Base-by-base conservation (phyloP, 2,888 invertebrate genomes). In the Orthonychiurus folsomi region DNA sequence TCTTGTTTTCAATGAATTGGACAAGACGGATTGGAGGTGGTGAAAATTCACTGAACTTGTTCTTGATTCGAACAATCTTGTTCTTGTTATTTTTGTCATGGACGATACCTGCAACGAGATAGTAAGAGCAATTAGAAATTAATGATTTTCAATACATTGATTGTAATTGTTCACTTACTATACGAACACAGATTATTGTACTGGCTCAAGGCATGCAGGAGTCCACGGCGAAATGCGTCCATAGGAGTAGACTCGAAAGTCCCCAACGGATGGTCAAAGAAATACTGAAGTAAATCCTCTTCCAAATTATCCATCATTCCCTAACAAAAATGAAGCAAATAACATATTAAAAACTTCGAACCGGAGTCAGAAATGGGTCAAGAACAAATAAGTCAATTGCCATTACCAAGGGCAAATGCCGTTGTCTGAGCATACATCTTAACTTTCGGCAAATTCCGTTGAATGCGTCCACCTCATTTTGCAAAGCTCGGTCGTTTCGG, bases 271-370 rank as follows among this genome's bases (percentile, higher is more conserved):
- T 60, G 60, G 28, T 12, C 55, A 18, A 37, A 47, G 57, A 62
- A 67, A 50, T 65, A 67, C 20, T 64, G 61, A 2, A 67, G n/a
- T 24, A 67, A 12, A 23, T 57, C 58, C 21, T 65, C 67, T 50
- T 67, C 67, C 37, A 67, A 47, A 26, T 50, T 50, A 50, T 67
- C 67, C 62, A 67, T 63, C n/a, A 67, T 56, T 28, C 67, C 66
- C 66, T 66, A 55, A 26, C 15, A 27, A 56, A 37, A 37, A 9
- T 20, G n/a, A 55, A 1, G 1, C 47, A 20, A 48, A 21, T 52
- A 12, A 15, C 5, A 52, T 3, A 12, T 54, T 21, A 20, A 3
- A 54, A n/a, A n/a, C n/a, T n/a, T n/a, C n/a, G n/a, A n/a, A n/a
- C n/a, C n/a, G n/a, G n/a, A n/a, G n/a, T n/a, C n/a, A n/a, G n/a